Base-by-base conservation (phyloP, 2,113 vertebrate genomes). In the Leucosticte australis region DNA sequence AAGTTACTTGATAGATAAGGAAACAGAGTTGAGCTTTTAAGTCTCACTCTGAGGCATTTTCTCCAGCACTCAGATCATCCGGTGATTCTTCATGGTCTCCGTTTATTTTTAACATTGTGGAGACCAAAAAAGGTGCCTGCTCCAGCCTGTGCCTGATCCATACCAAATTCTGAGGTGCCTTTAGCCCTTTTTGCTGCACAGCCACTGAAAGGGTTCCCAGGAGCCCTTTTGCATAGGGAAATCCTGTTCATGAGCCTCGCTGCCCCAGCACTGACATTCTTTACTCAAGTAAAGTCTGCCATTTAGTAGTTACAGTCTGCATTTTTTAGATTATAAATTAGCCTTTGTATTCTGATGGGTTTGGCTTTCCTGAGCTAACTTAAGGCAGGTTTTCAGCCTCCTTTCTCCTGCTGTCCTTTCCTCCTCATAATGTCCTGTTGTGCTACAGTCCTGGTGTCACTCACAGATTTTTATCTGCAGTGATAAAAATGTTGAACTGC, bases 11-110 rank as follows among this genome's bases (percentile, higher is more conserved):
- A 87, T 91, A 95, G 96, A 97, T 97, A 97, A 97, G 94, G 95
- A 83, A 89, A 60, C 71, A 60, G 92, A 92, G 94, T 97, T 95
- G 95, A 96, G 96, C 96, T 96, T 96, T 97, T 97, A 97, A 97
- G 91, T 96, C 92, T 94, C 80, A 96, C 94, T 97, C 94, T 93
- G 89, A 95, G 95, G 95, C 96, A 94, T 97, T 93, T 96, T 90
- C 92, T 71, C 39, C 92, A 68, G 96, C 83, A 31, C 89, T 95
- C 86, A 86, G 80, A 87, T 91, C 95, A 93, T 83, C 86, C 46
- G 24, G 89, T 95, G 92, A 95, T 97, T 95, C 92, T 94, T 93
- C 83, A 64, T 52, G 64, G 21, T 26, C 83, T 96, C 91, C 0
- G 0, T 91, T 95, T 95, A 87, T 95, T 95, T 97, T 94, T 91